Evolutionary conservation across 2,797 vertebrate genomes (phyloP), one percentile per base, ranked within the genome.

Genomic region (Gymnodraco acuticeps): DNA sequence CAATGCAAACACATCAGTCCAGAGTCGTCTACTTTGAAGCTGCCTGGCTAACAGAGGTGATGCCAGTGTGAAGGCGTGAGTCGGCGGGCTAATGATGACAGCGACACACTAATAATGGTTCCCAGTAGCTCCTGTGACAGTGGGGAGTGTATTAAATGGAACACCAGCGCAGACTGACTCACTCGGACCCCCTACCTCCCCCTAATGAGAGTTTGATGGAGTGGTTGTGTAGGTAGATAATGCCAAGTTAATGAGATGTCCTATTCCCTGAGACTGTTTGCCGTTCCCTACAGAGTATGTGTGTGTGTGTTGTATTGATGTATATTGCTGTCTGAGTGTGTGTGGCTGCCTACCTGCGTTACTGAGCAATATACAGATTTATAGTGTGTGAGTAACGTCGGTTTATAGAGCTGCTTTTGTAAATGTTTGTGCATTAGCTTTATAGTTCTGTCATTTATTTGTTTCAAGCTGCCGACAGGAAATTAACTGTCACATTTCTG

Each of bases 141-240:
- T 77, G 50, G 86, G 87, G 87, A 84, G 86, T 64, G 73, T 70
- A 87, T 91, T 86, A 92, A 92, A 78, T 78, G 87, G 87, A 78
- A 87, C 86, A 82, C 85, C 63, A 46, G 68, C 78, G 80, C 80
- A 79, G 70, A 15, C 87, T 55, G 78, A 75, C 81, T 83, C 83
- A 63, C 83, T 73, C 53, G 13, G 80, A 81, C 82, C 77, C 81
- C 80, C 67, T 23, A 41, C 77, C 4, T 63, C 51, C 68, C 53
- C 41, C 17, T 90, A 92, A 93, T 87, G 90, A 90, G 89, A 79
- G 82, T 86, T 84, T 91, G 91, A 93, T 89, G 82, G 86, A 90
- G 89, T 84, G 83, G 80, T 80, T 75, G 72, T 85, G 86, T 76
- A 80, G 88, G 82, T 80, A 87, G 87, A 91, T 92, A 86, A 89